A percentile compares a stretch with the other conserved stretches of the same genome.
Evolutionary conservation across 2,113 vertebrate genomes (phyloP).

Genomic region (Alethe diademata): DNA sequence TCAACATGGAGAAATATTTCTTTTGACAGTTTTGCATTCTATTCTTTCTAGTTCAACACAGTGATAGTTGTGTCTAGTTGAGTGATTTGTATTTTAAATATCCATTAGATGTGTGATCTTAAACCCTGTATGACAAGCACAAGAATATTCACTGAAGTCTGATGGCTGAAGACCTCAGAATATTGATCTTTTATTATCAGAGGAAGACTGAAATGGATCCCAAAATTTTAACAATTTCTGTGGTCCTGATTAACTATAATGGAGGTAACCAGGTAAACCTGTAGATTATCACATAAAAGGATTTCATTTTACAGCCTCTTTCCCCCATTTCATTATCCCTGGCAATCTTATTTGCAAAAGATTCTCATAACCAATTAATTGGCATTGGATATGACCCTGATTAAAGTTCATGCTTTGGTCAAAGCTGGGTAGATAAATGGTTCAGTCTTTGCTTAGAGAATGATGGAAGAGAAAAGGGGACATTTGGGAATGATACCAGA

Average conservation of each 20-base stretch:
- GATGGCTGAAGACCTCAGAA: background rate
- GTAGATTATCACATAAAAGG: background rate
- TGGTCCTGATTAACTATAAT: background rate
- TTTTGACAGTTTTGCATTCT: background rate
- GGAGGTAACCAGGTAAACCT: background rate
- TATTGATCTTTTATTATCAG: background rate
- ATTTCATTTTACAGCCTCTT: background rate
- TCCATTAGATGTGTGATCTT: background rate
- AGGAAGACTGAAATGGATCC: background rate
- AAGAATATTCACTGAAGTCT: background rate
- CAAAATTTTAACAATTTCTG: background rate
- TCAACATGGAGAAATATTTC: background rate
- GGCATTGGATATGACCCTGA: background rate
- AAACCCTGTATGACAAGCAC: background rate
- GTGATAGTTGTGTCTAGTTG: fast-evolving
- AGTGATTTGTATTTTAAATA: background rate
- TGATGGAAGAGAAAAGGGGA: background rate
- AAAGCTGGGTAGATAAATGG: background rate
- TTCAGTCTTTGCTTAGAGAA: background rate
- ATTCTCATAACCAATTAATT: background rate
- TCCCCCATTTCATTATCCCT: background rate
- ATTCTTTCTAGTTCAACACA: background rate
- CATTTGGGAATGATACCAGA: background rate
- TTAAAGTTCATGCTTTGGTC: background rate
- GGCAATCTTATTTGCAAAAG: background rate